These are phyloP conservation scores for Neoitamus cyanurus DNA, from an alignment of 2,888 invertebrate species.

Conservation along the genomic window DNA sequence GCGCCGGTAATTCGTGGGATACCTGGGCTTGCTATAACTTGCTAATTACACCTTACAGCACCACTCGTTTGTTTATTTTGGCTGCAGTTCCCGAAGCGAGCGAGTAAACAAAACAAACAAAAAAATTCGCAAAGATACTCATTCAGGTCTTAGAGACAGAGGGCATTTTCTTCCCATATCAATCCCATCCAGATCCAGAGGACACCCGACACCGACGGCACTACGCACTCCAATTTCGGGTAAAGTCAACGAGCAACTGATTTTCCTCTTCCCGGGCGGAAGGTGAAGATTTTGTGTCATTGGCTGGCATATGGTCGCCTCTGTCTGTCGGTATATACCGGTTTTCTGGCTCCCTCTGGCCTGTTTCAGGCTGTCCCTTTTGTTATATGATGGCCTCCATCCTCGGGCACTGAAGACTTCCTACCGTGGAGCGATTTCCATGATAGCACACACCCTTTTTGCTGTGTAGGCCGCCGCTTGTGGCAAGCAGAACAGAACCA, in stretches of 20 bases:
- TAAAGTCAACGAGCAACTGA: constrained; percentile 43
- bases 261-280: constrained; percentile 4
- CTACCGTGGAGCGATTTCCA: not conserved
- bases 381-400: constrained; percentile 9
- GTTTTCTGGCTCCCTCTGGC: not conserved
- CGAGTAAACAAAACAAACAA: not conserved
- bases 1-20: not conserved
- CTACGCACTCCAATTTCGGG: not conserved
- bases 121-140: not conserved
- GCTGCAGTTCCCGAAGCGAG: not conserved
- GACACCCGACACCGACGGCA: constrained; percentile 37
- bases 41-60: not conserved
- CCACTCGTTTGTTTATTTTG: not conserved
- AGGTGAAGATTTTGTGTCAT: not conserved
- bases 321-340: not conserved
- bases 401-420: not conserved
- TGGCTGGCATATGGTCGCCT: not conserved
- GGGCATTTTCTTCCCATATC: not conserved
- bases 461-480: not conserved
- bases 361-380: not conserved
- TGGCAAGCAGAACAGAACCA: not conserved
- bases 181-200: not conserved
- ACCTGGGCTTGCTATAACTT: not conserved
- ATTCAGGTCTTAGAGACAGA: not conserved
- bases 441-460: constrained; percentile 33